phyloP scores from a whole-genome alignment of 2,888 invertebrate species.

The Zhuqinia jingwanae region DNA sequence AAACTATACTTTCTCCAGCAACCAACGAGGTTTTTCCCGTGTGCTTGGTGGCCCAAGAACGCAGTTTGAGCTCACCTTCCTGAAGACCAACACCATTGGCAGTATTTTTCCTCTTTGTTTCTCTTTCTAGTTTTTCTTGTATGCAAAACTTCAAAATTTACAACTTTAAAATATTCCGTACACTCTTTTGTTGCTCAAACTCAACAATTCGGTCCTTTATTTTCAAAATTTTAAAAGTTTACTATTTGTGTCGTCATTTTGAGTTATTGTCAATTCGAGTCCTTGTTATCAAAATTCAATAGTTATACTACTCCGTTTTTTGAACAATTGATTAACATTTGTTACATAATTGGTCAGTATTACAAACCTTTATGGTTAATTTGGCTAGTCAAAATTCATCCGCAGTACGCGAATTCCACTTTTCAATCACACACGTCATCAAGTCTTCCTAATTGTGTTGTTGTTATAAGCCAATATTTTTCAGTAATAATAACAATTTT shows the following conservation, averaged over 20 bases:
- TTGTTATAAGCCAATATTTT: conserved; percentile 10
- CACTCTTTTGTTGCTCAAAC: conserved; percentile 66
- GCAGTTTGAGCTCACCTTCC: conserved; percentile 74
- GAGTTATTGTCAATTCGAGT: neutral
- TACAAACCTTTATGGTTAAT: neutral
- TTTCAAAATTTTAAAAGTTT: conserved; percentile 15
- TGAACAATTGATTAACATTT: too few species aligned
- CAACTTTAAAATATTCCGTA: conserved; percentile 15
- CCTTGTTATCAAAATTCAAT: neutral
- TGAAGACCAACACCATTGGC: conserved; percentile 66
- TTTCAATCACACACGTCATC: conserved; percentile 42
- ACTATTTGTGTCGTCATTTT: neutral
- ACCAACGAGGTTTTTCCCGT: conserved; percentile 46
- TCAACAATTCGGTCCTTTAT: conserved; percentile 66
- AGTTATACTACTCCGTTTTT: too few species aligned
- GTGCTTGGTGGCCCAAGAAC: conserved; percentile 31
- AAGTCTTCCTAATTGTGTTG: conserved; percentile 59
- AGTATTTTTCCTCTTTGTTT: conserved; percentile 50
- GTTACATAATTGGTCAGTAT: neutral
- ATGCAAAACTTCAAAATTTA: conserved; percentile 52
- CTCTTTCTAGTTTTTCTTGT: conserved; percentile 29
- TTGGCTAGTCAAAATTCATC: conserved; percentile 54
- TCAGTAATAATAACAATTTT: conserved; percentile 9
- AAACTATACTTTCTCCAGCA: conserved; percentile 55
- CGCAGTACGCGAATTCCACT: conserved; percentile 44